phyloP scores from a whole-genome alignment of 1,140 invertebrate genomes.

The Pogonognathellus flavescens region DNA sequence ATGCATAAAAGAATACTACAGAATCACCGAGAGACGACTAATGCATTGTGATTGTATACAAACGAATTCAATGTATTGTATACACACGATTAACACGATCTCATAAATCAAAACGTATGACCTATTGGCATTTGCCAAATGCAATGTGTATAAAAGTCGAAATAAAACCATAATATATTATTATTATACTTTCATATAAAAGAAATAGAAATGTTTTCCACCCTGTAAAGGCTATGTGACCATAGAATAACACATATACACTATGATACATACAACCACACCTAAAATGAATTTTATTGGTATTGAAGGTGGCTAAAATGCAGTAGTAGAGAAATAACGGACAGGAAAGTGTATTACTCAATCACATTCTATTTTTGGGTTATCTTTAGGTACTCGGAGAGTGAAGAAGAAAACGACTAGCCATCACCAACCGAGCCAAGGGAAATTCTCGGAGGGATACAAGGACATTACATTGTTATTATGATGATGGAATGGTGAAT shows the following conservation, averaged over 20 bases:
- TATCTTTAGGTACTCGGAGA: background rate
- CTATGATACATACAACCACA: no score
- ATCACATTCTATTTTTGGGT: background rate
- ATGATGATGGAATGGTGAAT: background rate
- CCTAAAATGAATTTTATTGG: no score
- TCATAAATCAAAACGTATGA: conserved; percentile 7
- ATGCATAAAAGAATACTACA: no score
- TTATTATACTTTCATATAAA: background rate
- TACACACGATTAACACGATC: background rate
- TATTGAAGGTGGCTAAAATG: no score
- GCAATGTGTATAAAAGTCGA: background rate
- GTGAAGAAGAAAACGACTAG: background rate
- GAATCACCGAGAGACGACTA: no score
- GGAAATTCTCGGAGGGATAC: background rate
- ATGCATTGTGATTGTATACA: no score
- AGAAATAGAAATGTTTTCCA: no score
- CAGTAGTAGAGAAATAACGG: no score
- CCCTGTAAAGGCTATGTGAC: no score
- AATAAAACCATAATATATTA: background rate
- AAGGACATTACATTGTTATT: background rate
- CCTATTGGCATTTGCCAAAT: conserved; percentile 16
- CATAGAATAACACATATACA: no score
- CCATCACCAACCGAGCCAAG: background rate
- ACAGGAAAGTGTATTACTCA: background rate
- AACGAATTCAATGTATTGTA: no score